phyloP scores from a whole-genome alignment of 2,113 vertebrate species.

The Columba janthina region DNA sequence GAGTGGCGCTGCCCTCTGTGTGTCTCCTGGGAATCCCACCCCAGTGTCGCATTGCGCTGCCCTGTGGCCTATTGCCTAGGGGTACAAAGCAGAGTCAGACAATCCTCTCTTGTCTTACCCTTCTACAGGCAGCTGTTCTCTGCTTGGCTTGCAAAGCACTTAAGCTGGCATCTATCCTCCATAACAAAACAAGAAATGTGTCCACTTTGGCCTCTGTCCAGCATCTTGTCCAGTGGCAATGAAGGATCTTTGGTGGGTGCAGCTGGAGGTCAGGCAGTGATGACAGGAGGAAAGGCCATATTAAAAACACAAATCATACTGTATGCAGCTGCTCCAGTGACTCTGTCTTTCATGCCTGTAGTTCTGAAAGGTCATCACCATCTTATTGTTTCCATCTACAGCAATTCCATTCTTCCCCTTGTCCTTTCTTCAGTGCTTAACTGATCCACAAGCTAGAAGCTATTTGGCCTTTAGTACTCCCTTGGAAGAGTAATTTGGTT shows the following conservation, averaged over 20 bases:
- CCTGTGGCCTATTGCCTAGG: background rate
- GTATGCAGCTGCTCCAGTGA: background rate
- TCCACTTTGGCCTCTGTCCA: constrained; percentile 43
- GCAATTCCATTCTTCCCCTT: constrained; percentile 9
- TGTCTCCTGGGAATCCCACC: background rate
- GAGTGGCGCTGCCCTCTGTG: background rate
- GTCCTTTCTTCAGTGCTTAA: constrained; percentile 29
- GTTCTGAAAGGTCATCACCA: constrained; percentile 2
- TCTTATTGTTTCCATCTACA: background rate
- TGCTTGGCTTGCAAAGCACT: background rate
- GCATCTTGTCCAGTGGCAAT: background rate
- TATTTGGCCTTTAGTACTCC: constrained; percentile 30
- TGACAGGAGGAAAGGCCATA: background rate
- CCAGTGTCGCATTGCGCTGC: background rate
- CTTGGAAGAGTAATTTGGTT: constrained; percentile 6
- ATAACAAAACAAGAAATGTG: constrained; percentile 26
- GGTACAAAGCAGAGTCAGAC: constrained; percentile 10
- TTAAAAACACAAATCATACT: background rate
- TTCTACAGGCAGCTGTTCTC: constrained; percentile 32
- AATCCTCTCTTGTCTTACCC: constrained; percentile 38
- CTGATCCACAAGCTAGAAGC: constrained; percentile 4
- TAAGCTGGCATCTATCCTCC: background rate
- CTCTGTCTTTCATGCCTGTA: background rate
- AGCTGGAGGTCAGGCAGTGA: constrained; percentile 19
- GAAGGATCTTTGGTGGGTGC: background rate